Evolutionary conservation across 2,888 invertebrate genomes (phyloP).

Genomic region (Amorpha juglandis): DNA sequence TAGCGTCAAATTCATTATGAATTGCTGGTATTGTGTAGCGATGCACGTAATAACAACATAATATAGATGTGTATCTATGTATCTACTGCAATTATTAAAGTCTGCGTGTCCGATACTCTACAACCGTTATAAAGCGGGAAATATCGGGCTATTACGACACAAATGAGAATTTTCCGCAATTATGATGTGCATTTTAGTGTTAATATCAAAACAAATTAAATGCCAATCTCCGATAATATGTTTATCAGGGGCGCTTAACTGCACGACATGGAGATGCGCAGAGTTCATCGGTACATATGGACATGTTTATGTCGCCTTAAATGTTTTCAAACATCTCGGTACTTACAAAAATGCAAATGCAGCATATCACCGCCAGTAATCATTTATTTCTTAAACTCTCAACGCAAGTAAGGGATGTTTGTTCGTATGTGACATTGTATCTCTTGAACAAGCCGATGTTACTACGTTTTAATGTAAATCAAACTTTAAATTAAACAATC

Average conservation of each 20-base stretch:
- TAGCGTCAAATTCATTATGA: not conserved
- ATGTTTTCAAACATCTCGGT: too few species aligned
- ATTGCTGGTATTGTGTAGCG: not conserved
- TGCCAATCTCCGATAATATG: not conserved
- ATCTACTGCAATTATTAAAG: not conserved
- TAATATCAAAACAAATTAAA: slow-evolving; percentile 21
- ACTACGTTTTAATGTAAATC: too few species aligned
- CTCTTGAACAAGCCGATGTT: too few species aligned
- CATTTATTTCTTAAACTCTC: too few species aligned
- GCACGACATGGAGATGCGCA: not conserved
- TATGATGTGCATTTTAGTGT: not conserved
- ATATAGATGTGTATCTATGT: too few species aligned
- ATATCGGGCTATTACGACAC: not conserved
- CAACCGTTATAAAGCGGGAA: not conserved
- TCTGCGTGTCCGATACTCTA: not conserved
- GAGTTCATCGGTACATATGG: too few species aligned
- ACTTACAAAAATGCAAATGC: too few species aligned
- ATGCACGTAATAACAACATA: not conserved
- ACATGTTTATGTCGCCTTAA: too few species aligned
- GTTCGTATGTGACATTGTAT: too few species aligned
- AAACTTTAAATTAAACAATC: too few species aligned
- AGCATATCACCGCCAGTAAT: too few species aligned
- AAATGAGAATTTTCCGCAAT: not conserved
- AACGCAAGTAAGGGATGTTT: too few species aligned
- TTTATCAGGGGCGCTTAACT: slow-evolving; percentile 6